Conservation (phyloP, 2,888 invertebrate species). For the Papilio protenor region DNA sequence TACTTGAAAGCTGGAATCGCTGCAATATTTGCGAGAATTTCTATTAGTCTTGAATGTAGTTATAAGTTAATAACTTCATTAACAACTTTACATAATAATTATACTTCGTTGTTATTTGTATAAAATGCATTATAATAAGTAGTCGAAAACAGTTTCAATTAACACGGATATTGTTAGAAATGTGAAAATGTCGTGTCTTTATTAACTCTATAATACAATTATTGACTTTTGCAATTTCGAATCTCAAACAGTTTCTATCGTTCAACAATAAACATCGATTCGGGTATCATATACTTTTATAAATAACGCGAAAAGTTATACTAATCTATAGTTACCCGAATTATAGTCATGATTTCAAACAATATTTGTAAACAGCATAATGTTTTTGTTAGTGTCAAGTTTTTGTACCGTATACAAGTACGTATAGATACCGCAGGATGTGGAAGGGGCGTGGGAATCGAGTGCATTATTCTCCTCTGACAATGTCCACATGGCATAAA, state of each 20-base stretch:
- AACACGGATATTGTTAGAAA: no score
- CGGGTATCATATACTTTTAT: no score
- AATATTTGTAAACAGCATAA: constrained; percentile 17
- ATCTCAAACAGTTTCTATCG: no score
- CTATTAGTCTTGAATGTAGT: constrained; percentile 26
- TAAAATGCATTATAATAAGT: no score
- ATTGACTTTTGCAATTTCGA: no score
- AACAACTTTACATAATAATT: background rate
- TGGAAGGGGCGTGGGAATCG: constrained; percentile 67
- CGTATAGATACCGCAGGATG: constrained; percentile 43
- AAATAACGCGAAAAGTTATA: no score
- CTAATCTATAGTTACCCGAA: background rate
- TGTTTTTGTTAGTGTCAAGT: constrained; percentile 10
- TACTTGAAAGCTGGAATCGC: constrained; percentile 24
- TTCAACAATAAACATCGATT: no score
- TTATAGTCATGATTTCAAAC: background rate
- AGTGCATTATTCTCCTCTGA: constrained; percentile 59
- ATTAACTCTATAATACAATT: no score
- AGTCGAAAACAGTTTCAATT: no score
- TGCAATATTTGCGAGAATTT: constrained; percentile 25
- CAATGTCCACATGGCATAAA: constrained; percentile 67
- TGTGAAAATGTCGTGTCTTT: no score
- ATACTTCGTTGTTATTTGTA: background rate
- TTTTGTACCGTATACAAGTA: constrained; percentile 34
- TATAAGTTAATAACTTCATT: constrained; percentile 28